Evolutionary conservation across 2,888 invertebrate species (phyloP).

Genomic region (Metalampra italica): DNA sequence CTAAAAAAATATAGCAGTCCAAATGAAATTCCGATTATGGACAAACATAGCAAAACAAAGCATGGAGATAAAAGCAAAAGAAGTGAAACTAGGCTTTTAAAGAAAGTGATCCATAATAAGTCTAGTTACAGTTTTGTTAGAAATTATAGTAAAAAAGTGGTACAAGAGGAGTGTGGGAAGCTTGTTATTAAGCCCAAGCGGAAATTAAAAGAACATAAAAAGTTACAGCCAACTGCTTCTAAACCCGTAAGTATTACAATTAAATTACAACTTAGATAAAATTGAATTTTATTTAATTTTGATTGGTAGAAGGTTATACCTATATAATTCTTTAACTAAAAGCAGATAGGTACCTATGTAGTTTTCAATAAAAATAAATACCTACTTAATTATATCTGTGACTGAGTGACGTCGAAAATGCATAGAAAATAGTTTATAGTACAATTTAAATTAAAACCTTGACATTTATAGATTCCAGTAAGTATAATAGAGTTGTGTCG

Average conservation of each 20-base stretch:
- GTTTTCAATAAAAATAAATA: no score
- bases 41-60: conserved; percentile 12
- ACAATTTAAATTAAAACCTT: not conserved
- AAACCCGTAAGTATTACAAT: conserved; percentile 41
- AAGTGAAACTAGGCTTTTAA: conserved; percentile 28
- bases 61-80: conserved; percentile 19
- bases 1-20: conserved; percentile 21
- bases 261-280: conserved; percentile 32
- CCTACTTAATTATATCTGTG: no score
- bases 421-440: no score
- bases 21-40: conserved; percentile 12
- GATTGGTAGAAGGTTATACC: no score
- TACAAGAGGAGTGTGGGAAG: conserved; percentile 21
- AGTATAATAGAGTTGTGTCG: conserved; percentile 47
- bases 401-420: no score
- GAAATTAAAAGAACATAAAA: conserved; percentile 22
- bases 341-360: no score
- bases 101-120: conserved; percentile 29
- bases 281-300: conserved; percentile 1
- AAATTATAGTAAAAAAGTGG: conserved; percentile 25
- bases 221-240: conserved; percentile 25
- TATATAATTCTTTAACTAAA: not conserved
- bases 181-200: conserved; percentile 20
- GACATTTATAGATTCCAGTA: conserved; percentile 45
- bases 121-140: conserved; percentile 25